Evolutionary conservation across 2,888 invertebrate species (phyloP), one percentile per base, ranked within the genome.

Genomic region (Lapara coniferarum): DNA sequence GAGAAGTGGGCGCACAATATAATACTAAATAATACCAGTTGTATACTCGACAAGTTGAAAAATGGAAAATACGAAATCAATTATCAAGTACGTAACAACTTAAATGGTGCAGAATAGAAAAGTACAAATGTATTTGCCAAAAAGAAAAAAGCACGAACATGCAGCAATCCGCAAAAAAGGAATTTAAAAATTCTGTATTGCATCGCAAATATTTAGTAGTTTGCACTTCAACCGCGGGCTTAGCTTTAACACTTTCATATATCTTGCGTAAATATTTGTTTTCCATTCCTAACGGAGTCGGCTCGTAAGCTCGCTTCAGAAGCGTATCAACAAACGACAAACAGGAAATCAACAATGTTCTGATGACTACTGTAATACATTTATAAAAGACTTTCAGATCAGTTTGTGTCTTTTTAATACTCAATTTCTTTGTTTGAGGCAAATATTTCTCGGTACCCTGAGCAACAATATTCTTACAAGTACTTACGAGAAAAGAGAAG

Each of bases 191-290:
- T 53, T 55, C 16, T 10, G 10, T 53, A 55, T 53, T 53, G 14
- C 8, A 16, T 25, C 14, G 30, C 37, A 58, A 49, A 57, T 68
- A 67, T 57, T 10, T 19, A 16, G 57, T 58, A 49, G 49, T 68
- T 37, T 52, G 57, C 30, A 37, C 58, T 68, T 8, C 37, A 19
- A 37, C 58, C 58, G 51, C 8, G 58, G 58, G 12, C 52, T 59
- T 59, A 68, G 58, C 68, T 68, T 59, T 68, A 59, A 66, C 63
- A 69, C 69, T 66, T 69, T 55, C 44, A 46, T 66, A 66, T 66
- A 63, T 69, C 68, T 59, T 14, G 55, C 19, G 19, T 75, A 78
- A 80, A 81, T 81, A 80, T 82, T 80, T 82, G 76, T 76, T 78
- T 75, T 75, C 73, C 74, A 75, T 73, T 78, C 69, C 68, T 59